A percentile compares a stretch with the other conserved stretches of the same genome.
Evolutionary conservation across 2,888 invertebrate genomes (phyloP).

Genomic region (Volucella bombylans): DNA sequence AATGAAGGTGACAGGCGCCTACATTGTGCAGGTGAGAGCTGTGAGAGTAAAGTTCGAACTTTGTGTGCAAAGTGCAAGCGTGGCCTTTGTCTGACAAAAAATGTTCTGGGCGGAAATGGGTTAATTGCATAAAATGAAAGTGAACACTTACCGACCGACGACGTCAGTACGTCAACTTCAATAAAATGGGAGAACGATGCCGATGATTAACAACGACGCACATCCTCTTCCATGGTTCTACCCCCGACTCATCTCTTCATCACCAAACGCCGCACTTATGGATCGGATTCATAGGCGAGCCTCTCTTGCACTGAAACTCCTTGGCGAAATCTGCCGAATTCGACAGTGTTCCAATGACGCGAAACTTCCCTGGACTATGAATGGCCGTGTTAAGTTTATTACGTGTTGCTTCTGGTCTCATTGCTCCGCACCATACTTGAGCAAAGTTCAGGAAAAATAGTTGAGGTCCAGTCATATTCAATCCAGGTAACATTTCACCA

Average conservation of each 20-base stretch:
- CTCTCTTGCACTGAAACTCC: slow-evolving; percentile 87
- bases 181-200: slow-evolving; percentile 55
- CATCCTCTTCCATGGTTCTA: slow-evolving; percentile 7
- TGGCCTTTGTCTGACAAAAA: too few species aligned
- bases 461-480: slow-evolving; percentile 90
- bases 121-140: slow-evolving; percentile 68
- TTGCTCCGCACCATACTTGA: slow-evolving; percentile 92
- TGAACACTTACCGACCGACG: slow-evolving; percentile 65
- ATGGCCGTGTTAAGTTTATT: slow-evolving; percentile 92
- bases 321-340: slow-evolving; percentile 90
- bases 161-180: slow-evolving; percentile 66
- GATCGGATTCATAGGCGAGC: slow-evolving; percentile 90
- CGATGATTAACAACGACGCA: slow-evolving; percentile 30
- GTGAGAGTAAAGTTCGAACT: too few species aligned
- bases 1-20: too few species aligned
- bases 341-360: slow-evolving; percentile 90
- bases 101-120: too few species aligned
- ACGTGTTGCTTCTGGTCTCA: slow-evolving; percentile 90
- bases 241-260: slow-evolving; percentile 81
- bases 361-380: slow-evolving; percentile 91
- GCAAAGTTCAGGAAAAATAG: slow-evolving; percentile 96
- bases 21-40: too few species aligned
- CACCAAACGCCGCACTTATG: slow-evolving; percentile 91
- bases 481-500: slow-evolving; percentile 87
- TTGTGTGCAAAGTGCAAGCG: too few species aligned